phyloP scores from a whole-genome alignment of 1,140 invertebrate species.

The Gryllus bimaculatus region DNA sequence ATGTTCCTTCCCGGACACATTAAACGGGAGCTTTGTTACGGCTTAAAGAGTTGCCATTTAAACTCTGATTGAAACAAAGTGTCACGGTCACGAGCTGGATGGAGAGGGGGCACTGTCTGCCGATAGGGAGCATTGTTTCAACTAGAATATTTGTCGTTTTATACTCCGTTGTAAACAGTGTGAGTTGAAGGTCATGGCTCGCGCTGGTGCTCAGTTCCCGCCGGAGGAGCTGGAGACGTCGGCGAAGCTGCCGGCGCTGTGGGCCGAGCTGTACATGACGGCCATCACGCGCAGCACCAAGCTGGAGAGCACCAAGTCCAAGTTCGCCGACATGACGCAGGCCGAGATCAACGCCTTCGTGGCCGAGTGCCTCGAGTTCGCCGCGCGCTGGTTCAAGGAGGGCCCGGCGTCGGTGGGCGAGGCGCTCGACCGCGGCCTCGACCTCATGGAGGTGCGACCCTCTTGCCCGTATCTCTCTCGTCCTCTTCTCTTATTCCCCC shows the following conservation, averaged over 20 bases:
- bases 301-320: conserved; percentile 55
- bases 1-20: not conserved
- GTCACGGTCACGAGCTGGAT: too few relatives aligned
- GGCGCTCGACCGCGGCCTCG: conserved; percentile 60
- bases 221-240: conserved; percentile 46
- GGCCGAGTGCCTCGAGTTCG: conserved; percentile 52
- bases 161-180: too few relatives aligned
- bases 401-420: conserved; percentile 68
- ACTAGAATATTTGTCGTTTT: too few relatives aligned
- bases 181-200: too few relatives aligned
- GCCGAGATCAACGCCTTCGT: conserved; percentile 63
- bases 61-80: too few relatives aligned
- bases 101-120: too few relatives aligned
- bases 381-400: conserved; percentile 57
- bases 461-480: too few relatives aligned
- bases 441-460: conserved; percentile 8
- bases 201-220: too few relatives aligned
- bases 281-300: conserved; percentile 55
- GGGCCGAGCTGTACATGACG: conserved; percentile 55
- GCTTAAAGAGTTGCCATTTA: too few relatives aligned
- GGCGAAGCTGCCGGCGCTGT: conserved; percentile 50
- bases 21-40: too few relatives aligned
- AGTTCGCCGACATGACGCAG: conserved; percentile 67
- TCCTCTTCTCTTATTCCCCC: not conserved
- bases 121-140: too few relatives aligned